A percentile compares a stretch with the other conserved stretches of the same genome.
Evolutionary conservation across 2,113 vertebrate genomes (phyloP).

Genomic region (Struthio camelus): DNA sequence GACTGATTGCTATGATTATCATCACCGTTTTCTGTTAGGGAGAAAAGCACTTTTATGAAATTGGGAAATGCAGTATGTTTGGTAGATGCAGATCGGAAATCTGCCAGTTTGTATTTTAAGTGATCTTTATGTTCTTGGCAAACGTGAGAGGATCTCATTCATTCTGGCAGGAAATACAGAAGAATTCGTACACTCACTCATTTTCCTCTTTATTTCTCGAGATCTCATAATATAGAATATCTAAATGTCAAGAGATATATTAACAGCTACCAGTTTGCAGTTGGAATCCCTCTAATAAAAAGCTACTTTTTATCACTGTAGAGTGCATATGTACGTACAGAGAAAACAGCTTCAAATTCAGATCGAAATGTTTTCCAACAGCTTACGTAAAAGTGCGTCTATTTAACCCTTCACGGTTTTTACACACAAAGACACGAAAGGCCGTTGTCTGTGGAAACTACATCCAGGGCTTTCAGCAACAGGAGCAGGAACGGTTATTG

Average conservation of each 20-base stretch:
- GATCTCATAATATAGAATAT: constrained; percentile 35
- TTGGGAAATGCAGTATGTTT: constrained; percentile 50
- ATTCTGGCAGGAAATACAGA: constrained; percentile 50
- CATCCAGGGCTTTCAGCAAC: neutral
- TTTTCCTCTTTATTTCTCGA: constrained; percentile 48
- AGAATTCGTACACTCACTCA: neutral
- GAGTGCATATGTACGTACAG: constrained; percentile 8
- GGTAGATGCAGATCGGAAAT: constrained; percentile 69
- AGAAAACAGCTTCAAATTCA: constrained; percentile 41
- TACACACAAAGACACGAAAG: neutral
- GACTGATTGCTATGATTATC: constrained; percentile 97
- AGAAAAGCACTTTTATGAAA: constrained; percentile 73
- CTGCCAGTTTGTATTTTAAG: constrained; percentile 69
- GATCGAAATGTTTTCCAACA: constrained; percentile 42
- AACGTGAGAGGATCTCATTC: constrained; percentile 50
- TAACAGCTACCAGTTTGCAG: constrained; percentile 48
- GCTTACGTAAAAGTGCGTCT: neutral
- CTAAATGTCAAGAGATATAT: constrained; percentile 54
- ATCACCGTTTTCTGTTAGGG: constrained; percentile 90
- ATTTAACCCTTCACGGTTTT: neutral
- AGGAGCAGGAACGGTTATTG: neutral
- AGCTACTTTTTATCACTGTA: constrained; percentile 18
- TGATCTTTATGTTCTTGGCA: constrained; percentile 58
- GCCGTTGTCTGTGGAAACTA: neutral
- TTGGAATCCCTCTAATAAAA: constrained; percentile 38